These are phyloP conservation scores for Chamaetylas fuelleborni DNA, from an alignment of 2,113 vertebrate species.

Conservation along the genomic window DNA sequence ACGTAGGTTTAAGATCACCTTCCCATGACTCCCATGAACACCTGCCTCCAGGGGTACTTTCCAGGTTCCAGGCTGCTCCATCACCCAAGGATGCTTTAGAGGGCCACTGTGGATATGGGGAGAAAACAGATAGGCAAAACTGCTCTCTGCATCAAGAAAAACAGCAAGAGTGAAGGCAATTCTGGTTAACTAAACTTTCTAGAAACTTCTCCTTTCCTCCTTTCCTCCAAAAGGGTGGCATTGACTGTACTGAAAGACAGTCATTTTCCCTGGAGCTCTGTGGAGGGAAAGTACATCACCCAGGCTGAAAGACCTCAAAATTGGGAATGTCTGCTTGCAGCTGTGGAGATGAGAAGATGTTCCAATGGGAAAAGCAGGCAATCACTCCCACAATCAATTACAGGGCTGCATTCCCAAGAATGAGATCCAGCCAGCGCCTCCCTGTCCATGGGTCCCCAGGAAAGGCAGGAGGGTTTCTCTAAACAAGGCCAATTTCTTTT, in stretches of 20 bases:
- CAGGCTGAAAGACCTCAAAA: neutral
- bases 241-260: neutral
- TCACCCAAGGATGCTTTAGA: neutral
- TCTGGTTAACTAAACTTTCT: neutral
- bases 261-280: neutral
- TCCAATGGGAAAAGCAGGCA: neutral
- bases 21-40: neutral
- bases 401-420: neutral
- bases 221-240: neutral
- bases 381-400: neutral
- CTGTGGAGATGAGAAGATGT: neutral
- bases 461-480: neutral
- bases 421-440: neutral
- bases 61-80: neutral
- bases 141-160: neutral
- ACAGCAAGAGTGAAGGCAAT: neutral
- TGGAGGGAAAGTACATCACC: neutral
- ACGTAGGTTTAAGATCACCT: neutral
- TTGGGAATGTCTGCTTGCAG: neutral
- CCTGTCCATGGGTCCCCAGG: neutral
- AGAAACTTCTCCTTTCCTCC: neutral
- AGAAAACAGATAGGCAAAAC: neutral
- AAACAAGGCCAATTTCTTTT: neutral
- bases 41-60: neutral
- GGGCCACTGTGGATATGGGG: neutral